Evolutionary conservation across 37 sponge, comb jelly and placozoan genomes (phyloP).

Genomic region (Sycon ciliatum): DNA sequence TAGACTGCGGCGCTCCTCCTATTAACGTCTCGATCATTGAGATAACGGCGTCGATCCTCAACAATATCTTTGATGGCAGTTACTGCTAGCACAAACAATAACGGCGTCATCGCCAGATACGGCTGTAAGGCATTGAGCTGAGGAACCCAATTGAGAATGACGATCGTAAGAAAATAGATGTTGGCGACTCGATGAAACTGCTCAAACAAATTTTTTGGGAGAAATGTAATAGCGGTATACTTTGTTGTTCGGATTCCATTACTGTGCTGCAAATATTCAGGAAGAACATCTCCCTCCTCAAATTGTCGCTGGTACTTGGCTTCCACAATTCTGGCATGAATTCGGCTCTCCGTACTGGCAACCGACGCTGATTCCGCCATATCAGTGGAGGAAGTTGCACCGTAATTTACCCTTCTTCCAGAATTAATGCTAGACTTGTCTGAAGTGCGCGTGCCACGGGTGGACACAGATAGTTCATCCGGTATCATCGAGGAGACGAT

Average conservation of each 20-base stretch:
- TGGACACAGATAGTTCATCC: too few relatives aligned
- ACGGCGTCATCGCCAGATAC: conserved; percentile 52
- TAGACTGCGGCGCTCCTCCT: conserved; percentile 27
- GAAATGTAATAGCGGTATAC: conserved; percentile 70
- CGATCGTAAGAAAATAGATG: conserved; percentile 65
- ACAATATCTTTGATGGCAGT: conserved; percentile 66
- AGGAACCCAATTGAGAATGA: conserved; percentile 63
- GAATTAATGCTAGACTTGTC: too few relatives aligned
- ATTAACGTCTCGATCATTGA: conserved; percentile 60
- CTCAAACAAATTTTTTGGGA: conserved; percentile 77
- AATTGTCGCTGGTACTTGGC: too few relatives aligned
- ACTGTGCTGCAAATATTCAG: too few relatives aligned
- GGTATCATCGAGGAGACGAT: too few relatives aligned
- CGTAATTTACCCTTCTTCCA: too few relatives aligned
- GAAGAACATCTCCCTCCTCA: too few relatives aligned
- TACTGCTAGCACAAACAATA: conserved; percentile 49
- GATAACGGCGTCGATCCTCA: conserved; percentile 61
- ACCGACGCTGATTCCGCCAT: too few relatives aligned
- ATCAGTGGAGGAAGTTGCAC: too few relatives aligned
- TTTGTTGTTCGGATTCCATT: conserved; percentile 54
- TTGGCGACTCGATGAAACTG: conserved; percentile 79
- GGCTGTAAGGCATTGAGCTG: conserved; percentile 52
- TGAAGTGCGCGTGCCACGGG: too few relatives aligned
- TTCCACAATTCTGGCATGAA: too few relatives aligned
- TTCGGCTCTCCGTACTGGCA: too few relatives aligned